Evolutionary conservation across 2,113 vertebrate species (phyloP).

Genomic region (Mustelus asterias): DNA sequence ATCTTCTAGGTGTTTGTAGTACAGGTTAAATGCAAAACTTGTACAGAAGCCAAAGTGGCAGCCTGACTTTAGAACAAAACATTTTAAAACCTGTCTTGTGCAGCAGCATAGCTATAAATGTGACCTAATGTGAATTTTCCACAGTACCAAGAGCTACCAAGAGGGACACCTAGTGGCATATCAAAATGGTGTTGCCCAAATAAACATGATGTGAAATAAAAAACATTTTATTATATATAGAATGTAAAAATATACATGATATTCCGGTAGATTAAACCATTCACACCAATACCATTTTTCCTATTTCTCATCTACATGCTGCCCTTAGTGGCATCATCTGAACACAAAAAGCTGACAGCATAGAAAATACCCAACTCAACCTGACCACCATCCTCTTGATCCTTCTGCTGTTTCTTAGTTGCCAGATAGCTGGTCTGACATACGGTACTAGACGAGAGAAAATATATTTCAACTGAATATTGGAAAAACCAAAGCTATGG

Average conservation of each 20-base stretch:
- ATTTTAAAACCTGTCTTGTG: not conserved
- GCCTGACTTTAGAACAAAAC: not conserved
- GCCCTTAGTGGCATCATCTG: too few species aligned
- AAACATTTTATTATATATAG: not conserved
- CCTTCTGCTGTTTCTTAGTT: too few species aligned
- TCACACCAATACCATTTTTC: not conserved
- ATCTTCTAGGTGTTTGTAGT: not conserved
- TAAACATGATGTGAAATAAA: not conserved
- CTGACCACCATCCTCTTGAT: too few species aligned
- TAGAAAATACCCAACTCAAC: too few species aligned
- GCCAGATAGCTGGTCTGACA: too few species aligned
- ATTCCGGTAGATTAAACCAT: not conserved
- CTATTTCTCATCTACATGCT: too few species aligned
- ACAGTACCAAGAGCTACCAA: not conserved
- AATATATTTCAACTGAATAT: too few species aligned
- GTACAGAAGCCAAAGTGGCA: not conserved
- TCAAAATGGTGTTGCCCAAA: not conserved
- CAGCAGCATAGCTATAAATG: not conserved
- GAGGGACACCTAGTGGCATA: not conserved
- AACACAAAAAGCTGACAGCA: too few species aligned
- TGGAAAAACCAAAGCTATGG: too few species aligned
- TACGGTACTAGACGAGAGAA: too few species aligned
- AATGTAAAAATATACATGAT: too few species aligned
- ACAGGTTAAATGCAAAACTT: not conserved
- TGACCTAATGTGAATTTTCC: not conserved